Evolutionary conservation across 2,888 invertebrate species (phyloP).

Genomic region (Stenodema calcarata): DNA sequence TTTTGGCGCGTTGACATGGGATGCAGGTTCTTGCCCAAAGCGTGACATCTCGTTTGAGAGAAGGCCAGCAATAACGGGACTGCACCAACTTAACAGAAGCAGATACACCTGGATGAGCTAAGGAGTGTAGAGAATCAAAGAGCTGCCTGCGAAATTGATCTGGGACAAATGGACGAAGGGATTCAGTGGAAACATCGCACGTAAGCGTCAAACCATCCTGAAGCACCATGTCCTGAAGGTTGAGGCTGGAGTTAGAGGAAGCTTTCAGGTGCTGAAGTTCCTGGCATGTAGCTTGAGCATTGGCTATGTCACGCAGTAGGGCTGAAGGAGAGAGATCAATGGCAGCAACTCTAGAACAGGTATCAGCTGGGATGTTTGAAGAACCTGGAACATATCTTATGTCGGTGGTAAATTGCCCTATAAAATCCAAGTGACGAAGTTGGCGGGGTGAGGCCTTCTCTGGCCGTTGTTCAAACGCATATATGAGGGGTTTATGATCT

Average conservation of each 20-base stretch:
- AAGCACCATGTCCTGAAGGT: not conserved
- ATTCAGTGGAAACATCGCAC: constrained; percentile 10
- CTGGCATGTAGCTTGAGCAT: not conserved
- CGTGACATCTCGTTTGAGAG: constrained; percentile 3
- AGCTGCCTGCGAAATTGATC: not conserved
- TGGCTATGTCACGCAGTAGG: not conserved
- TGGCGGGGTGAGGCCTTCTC: constrained; percentile 46
- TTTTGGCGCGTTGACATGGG: constrained; percentile 3
- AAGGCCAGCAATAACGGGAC: no score
- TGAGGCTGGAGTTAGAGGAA: not conserved
- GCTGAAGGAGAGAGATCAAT: not conserved
- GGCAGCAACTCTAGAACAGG: not conserved
- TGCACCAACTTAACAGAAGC: not conserved
- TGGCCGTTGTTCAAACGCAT: constrained; percentile 29
- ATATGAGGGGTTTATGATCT: constrained; percentile 46
- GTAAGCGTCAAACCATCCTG: not conserved
- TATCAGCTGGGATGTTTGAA: constrained; percentile 16
- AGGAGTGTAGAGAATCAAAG: constrained; percentile 15
- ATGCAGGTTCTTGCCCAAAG: constrained; percentile 12
- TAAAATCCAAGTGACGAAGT: constrained; percentile 44
- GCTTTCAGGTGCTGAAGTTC: not conserved
- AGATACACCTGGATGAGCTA: constrained; percentile 25
- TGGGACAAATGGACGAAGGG: constrained; percentile 12
- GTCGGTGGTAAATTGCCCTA: constrained; percentile 44
- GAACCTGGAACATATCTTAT: constrained; percentile 31